Base-by-base conservation (phyloP, 1,140 invertebrate species). In the Acromyrmex echinatior region DNA sequence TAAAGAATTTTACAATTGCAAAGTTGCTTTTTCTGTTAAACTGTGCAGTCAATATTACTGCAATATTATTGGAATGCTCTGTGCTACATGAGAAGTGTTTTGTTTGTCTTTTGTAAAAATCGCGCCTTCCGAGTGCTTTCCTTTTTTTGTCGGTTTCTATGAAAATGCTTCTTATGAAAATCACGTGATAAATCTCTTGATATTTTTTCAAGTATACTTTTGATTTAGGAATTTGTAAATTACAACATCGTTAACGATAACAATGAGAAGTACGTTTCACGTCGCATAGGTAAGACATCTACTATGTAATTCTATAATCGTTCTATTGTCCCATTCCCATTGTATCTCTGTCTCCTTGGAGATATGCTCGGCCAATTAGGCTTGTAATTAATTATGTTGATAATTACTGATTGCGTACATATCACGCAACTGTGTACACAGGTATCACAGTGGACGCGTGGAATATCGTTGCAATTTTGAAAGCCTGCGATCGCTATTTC, bases 301-400 rank as follows among this genome's bases (percentile, higher is more conserved):
- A 45, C 70, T 14, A 6, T 53, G n/a, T 84, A 84, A 84, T 84
- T 76, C 70, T 35, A 74, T 81, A 81, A 81, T 81, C 70, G 28
- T 62, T 21, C 70, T 31, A 84, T 84, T 84, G 80, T 84, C 39
- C 56, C 45, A 2, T 21, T 35, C 1, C 56, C 56, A 84, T 84
- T 84, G 80, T 84, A 84, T n/a, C 68, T 51, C 56, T 28, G 70
- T 82, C 39, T 76, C 70, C 39, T 84, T 53, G 28, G 80, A 74
- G 80, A 84, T 56, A 63, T 35, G 25, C 39, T 63, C 35, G 80
- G 70, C 58, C 58, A 84, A 74, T 84, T 84, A 76, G 58, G 45
- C 80, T 18, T 74, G 56, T 76, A 84, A 84, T 84, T 84, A 84
- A 84, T 84, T 84, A 76, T 56, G 70, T 25, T 7, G 70, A 39